Evolutionary conservation across 1,140 invertebrate genomes (phyloP), one percentile per base, ranked within the genome.

Genomic region (Caerostris darwini): DNA sequence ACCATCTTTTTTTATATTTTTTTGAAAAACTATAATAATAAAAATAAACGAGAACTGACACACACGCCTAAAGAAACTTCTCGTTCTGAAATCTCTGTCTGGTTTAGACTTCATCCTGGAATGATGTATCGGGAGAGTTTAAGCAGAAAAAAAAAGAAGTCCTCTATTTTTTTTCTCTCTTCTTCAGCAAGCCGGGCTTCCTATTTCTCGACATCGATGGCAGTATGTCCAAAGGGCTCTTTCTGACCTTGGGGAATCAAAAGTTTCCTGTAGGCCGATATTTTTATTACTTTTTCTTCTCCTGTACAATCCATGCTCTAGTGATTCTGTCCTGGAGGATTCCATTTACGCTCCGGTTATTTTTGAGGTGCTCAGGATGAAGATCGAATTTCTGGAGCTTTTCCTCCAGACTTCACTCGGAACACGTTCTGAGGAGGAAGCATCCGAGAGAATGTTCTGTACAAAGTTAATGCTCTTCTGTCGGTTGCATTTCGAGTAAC

Each of bases 191-290:
- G 17, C 81, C 81, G 0, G n/a, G 81, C n/a, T 56, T 83, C 81
- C 81, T 83, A 83, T 83, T 83, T 83, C 81, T 57, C n/a, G 85
- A 87, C 85, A 61, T 90, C 88, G 88, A 90, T 90, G 88, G 57
- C 88, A 90, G 67, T 19, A 90, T 77, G 67, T 59, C 88, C 88
- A 34, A 77, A 56, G 17, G 69, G 88, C 88, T 34, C 8, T 58
- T 12, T 57, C 56, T 59, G 88, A 69, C 69, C 88, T 90, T 90
- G 88, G 88, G 88, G 69, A 77, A 69, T 90, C 88, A 71, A 77
- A 69, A 90, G 64, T 77, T 71, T 77, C 34, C 88, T 34, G 17
- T 54, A 64, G 85, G 58, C 50, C 61, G 54, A 64, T 67, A 56
- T 61, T 88, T 88, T 88, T 53, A 53, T 88, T 88, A 71, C 34